Percentiles rank a stretch among this genome's conserved stretches.
These are phyloP conservation scores for Glyptemys insculpta DNA, from an alignment of 2,797 vertebrate genomes.

Conservation along the genomic window DNA sequence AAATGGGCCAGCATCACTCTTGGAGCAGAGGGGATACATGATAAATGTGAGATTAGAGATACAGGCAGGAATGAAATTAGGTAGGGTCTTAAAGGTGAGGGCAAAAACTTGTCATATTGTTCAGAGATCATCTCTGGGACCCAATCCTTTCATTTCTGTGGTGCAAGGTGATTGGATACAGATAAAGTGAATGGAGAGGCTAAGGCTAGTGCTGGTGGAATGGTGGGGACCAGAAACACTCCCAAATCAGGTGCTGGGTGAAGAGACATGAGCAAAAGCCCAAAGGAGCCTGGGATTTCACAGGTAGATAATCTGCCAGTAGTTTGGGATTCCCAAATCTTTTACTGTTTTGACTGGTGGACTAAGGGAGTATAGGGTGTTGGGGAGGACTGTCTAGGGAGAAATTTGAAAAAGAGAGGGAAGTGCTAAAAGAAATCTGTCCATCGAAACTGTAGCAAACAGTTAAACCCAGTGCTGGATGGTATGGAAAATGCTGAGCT, in stretches of 20 bases:
- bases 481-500: not conserved
- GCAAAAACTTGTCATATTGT: not conserved
- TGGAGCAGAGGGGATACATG: not conserved
- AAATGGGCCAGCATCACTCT: not conserved
- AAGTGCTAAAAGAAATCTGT: not conserved
- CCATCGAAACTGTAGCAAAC: not conserved
- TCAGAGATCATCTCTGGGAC: too few species aligned
- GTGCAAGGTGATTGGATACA: not conserved
- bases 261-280: not conserved
- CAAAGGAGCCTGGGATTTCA: conserved; percentile 21
- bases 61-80: not conserved
- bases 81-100: not conserved
- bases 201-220: conserved; percentile 29
- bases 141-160: not conserved
- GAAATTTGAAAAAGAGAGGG: not conserved
- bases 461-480: not conserved
- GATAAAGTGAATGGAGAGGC: not conserved
- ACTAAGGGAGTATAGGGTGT: not conserved
- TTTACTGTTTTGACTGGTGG: conserved; percentile 3
- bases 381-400: conserved; percentile 11
- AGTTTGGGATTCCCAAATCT: conserved; percentile 21
- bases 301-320: not conserved
- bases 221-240: not conserved
- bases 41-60: not conserved
- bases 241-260: not conserved